Evolutionary conservation across 2,888 invertebrate species (phyloP).

Genomic region (Agrotis exclamationis): DNA sequence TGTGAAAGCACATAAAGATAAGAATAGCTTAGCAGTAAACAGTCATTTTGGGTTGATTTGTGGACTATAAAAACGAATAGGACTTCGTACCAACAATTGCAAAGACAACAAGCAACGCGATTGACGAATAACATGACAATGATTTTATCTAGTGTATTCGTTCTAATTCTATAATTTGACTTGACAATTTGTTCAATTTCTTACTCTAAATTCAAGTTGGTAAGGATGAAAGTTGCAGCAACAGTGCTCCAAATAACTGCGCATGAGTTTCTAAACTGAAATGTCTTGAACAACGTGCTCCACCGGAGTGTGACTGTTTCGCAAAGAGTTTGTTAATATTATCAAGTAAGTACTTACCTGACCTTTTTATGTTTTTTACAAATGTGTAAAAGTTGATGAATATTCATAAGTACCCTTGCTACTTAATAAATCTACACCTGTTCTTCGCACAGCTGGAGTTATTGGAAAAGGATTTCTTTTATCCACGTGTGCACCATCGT

Average conservation of each 20-base stretch:
- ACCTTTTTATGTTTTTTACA: slow-evolving; percentile 64
- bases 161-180: slow-evolving; percentile 23
- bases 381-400: slow-evolving; percentile 59
- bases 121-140: slow-evolving; percentile 44
- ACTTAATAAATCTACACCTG: slow-evolving; percentile 32
- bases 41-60: slow-evolving; percentile 25
- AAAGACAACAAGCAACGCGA: slow-evolving; percentile 32
- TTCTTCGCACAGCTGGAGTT: slow-evolving; percentile 24
- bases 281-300: slow-evolving; percentile 72
- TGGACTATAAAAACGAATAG: slow-evolving; percentile 19
- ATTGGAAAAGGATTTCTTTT: slow-evolving; percentile 1
- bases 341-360: slow-evolving; percentile 62
- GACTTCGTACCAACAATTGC: slow-evolving; percentile 18
- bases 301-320: slow-evolving; percentile 77
- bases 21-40: slow-evolving; percentile 17
- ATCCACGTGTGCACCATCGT: neutral
- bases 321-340: slow-evolving; percentile 71
- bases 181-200: slow-evolving; percentile 20
- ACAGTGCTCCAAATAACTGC: slow-evolving; percentile 48
- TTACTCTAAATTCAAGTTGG: slow-evolving; percentile 29
- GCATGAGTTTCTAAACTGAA: slow-evolving; percentile 67
- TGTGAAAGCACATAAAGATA: slow-evolving; percentile 1
- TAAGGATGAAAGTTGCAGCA: slow-evolving; percentile 56
- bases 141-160: slow-evolving; percentile 33
- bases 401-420: slow-evolving; percentile 49